phyloP scores from a whole-genome alignment of 1,140 invertebrate species.

The Idris sp. region DNA sequence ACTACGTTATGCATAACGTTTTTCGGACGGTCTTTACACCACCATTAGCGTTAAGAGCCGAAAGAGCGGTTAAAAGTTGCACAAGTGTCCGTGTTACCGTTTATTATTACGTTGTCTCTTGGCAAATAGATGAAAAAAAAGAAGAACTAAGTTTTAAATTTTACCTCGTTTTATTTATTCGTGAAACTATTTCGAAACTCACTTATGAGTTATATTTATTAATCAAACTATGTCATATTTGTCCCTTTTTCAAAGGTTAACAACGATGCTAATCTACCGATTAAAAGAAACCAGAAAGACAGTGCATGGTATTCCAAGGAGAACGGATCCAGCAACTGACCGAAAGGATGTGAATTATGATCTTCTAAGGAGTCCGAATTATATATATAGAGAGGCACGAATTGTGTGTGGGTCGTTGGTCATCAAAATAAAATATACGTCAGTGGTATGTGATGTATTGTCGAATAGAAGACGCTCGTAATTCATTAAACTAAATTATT shows the following conservation, averaged over 20 bases:
- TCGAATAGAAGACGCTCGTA: conserved; percentile 27
- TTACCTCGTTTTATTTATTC: conserved; percentile 14
- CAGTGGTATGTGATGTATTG: conserved; percentile 46
- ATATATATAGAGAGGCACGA: conserved; percentile 51
- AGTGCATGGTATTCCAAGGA: conserved; percentile 38
- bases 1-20: conserved; percentile 56
- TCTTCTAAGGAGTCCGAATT: conserved; percentile 62
- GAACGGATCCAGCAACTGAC: conserved; percentile 36
- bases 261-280: conserved; percentile 41
- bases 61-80: conserved; percentile 51
- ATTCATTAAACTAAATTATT: conserved; percentile 44
- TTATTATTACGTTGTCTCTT: conserved; percentile 42
- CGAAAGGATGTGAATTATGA: conserved; percentile 56
- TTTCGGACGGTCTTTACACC: conserved; percentile 52
- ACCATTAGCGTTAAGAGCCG: conserved; percentile 49
- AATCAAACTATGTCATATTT: no score
- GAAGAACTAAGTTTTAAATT: conserved; percentile 34
- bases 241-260: not conserved
- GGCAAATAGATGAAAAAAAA: no score
- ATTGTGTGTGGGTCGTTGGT: conserved; percentile 58
- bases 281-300: conserved; percentile 35
- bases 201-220: not conserved
- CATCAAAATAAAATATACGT: conserved; percentile 63
- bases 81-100: conserved; percentile 37
- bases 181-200: conserved; percentile 4